These are phyloP conservation scores for Saiga tatarica DNA, from an alignment of 2,113 vertebrate species.

Conservation along the genomic window DNA sequence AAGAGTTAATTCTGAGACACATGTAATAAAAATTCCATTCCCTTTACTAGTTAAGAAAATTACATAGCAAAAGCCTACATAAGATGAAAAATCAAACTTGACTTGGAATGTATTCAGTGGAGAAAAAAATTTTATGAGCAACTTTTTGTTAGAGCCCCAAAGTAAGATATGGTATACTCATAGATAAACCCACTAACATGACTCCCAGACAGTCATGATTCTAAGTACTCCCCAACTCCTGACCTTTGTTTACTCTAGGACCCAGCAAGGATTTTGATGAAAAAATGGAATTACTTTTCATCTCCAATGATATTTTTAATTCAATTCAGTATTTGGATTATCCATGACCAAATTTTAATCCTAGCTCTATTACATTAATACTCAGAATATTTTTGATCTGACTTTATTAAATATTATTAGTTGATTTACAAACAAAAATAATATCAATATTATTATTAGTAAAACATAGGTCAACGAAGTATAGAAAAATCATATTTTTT, in stretches of 20 bases:
- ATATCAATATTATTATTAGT: neutral
- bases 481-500: neutral
- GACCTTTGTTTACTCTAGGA: neutral
- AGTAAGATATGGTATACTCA: neutral
- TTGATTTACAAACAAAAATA: neutral
- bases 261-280: neutral
- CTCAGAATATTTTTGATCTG: neutral
- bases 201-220: neutral
- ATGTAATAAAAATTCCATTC: neutral
- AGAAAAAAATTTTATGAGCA: neutral
- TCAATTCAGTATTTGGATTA: neutral
- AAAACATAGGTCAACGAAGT: neutral
- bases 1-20: conserved; percentile 24
- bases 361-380: neutral
- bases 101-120: neutral
- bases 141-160: neutral
- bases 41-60: neutral
- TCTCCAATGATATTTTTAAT: neutral
- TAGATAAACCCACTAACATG: neutral
- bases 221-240: neutral
- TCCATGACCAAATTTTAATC: neutral
- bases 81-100: neutral
- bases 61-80: neutral
- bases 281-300: neutral
- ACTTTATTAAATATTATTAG: neutral